Evolutionary conservation across 2,797 vertebrate genomes (phyloP).

Genomic region (Eospalax fontanierii): DNA sequence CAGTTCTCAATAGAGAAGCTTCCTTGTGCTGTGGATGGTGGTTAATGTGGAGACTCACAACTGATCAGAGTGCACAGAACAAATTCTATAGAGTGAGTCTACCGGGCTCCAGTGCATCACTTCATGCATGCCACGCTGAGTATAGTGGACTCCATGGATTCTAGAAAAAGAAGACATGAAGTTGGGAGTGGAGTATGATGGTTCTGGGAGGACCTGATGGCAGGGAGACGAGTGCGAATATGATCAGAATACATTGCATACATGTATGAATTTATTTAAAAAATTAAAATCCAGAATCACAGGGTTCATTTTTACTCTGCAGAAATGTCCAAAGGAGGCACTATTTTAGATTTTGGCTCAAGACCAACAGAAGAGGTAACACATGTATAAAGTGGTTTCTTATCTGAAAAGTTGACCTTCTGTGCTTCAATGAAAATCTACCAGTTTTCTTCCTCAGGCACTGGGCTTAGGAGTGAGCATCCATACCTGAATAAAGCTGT

Average conservation of each 20-base stretch:
- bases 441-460: background rate
- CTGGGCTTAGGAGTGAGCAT: background rate
- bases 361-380: background rate
- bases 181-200: background rate
- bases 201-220: background rate
- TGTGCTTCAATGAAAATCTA: background rate
- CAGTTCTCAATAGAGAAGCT: background rate
- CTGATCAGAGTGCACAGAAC: background rate
- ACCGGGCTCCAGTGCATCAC: background rate
- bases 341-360: background rate
- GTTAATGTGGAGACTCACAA: background rate
- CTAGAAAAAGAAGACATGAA: background rate
- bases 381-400: background rate
- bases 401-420: conserved; percentile 10
- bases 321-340: background rate
- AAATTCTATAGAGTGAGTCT: background rate
- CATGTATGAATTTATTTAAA: background rate
- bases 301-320: background rate
- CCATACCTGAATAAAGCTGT: conserved; percentile 44
- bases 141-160: background rate
- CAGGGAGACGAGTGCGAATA: background rate
- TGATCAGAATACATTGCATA: background rate
- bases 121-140: background rate
- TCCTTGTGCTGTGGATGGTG: background rate
- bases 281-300: background rate